Conservation (phyloP, 2,797 vertebrate genomes). For the Sebastes goodei region DNA sequence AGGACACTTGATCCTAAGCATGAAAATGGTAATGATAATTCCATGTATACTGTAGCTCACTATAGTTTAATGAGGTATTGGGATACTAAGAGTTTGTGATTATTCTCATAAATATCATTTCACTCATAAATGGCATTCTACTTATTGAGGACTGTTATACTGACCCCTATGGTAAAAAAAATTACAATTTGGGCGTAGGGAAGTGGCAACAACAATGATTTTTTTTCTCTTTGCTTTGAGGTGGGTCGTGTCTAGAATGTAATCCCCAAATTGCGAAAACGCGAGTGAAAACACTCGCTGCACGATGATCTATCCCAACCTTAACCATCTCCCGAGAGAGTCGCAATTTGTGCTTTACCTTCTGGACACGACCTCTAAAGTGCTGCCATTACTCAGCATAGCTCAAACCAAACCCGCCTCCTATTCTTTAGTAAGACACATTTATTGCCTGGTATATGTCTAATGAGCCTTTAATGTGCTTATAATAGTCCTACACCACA, state of each 20-base stretch:
- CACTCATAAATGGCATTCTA: too few species aligned
- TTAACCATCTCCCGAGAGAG: too few species aligned
- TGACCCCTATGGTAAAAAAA: too few species aligned
- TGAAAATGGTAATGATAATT: not conserved
- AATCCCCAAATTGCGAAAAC: too few species aligned
- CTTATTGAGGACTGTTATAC: too few species aligned
- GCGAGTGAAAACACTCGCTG: too few species aligned
- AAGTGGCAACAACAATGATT: not conserved
- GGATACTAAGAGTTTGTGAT: not conserved
- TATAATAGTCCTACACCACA: not conserved
- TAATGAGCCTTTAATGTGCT: not conserved
- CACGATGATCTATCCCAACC: too few species aligned
- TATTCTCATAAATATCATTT: too few species aligned
- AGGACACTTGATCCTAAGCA: not conserved
- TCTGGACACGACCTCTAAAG: too few species aligned
- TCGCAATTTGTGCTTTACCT: too few species aligned
- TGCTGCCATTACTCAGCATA: rapidly evolving
- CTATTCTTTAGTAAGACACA: not conserved
- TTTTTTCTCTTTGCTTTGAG: too few species aligned
- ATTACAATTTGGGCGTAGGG: not conserved
- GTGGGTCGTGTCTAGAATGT: too few species aligned
- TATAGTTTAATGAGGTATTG: not conserved
- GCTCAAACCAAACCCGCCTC: not conserved
- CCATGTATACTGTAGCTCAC: not conserved
- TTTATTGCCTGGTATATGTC: not conserved